phyloP scores from a whole-genome alignment of 2,113 vertebrate species.

The Cathartes aura region DNA sequence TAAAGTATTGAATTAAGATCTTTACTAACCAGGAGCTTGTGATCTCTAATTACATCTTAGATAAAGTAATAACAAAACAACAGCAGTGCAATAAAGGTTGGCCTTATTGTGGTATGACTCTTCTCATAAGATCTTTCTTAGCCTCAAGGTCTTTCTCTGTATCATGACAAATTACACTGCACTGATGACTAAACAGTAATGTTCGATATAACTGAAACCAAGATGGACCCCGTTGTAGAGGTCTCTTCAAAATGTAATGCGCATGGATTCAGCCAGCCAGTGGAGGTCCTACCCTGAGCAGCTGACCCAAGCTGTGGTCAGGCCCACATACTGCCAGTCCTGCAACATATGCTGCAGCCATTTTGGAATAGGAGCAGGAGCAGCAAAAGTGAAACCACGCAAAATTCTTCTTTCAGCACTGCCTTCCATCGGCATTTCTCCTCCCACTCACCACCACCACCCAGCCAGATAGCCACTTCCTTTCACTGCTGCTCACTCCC shows the following conservation, averaged over 20 bases:
- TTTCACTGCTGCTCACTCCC: background rate
- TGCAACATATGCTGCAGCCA: background rate
- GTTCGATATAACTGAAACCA: background rate
- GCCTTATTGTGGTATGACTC: background rate
- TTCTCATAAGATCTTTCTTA: background rate
- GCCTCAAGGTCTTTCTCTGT: background rate
- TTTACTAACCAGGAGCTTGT: background rate
- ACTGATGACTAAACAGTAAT: background rate
- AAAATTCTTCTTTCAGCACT: background rate
- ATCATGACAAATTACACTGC: background rate
- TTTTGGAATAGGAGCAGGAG: background rate
- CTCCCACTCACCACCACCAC: background rate
- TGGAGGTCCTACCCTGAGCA: background rate
- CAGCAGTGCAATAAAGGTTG: background rate
- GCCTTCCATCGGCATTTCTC: background rate
- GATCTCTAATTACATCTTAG: background rate
- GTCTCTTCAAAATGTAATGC: background rate
- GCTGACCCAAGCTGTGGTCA: background rate
- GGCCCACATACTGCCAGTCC: background rate
- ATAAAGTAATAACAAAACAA: background rate
- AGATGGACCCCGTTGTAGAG: fast-evolving
- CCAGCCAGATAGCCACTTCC: background rate
- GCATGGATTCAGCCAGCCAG: background rate
- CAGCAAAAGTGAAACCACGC: background rate
- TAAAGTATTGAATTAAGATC: background rate